Evolutionary conservation across 2,113 vertebrate genomes (phyloP), one percentile per base, ranked within the genome.

Genomic region (Nicator chloris): DNA sequence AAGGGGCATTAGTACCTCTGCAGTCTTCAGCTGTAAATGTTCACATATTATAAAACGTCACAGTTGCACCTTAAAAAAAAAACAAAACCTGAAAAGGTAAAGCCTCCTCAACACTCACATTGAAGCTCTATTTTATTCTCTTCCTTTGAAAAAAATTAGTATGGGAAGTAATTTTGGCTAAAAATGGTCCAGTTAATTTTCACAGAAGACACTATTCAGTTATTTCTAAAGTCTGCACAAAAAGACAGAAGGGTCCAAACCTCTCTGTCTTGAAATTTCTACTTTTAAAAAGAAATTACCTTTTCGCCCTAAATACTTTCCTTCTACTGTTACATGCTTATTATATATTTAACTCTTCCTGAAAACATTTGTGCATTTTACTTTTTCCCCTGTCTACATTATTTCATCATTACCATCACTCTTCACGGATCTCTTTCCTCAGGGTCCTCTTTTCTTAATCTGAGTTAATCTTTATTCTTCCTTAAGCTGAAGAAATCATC

Each of bases 401-500:
- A 53, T 89, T 94, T 94, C 45, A 57, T 92, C 57, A 63, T 85
- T 54, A 54, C 61, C 30, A 30, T 88, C 42, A 33, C 68, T 92
- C 24, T 90, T 93, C 66, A 61, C n/a, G 81, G 47, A 82, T 50
- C 42, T 87, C 76, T 79, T 94, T 91, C 75, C 59, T 92, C 11
- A 0, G 53, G 31, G 69, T 79, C 50, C 10, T 93, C 33, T 93
- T 92, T 75, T 59, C 54, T 24, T 80, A 53, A 26, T 76, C 7
- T 21, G 69, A 92, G 30, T 86, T 91, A 42, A 77, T 84, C 78
- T 89, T 97, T 75, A 51, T 61, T 89, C 68, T 91, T 91, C 45
- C 51, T 95, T 86, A 72, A 81, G n/a, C 42, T 86, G 45, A 66
- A 33, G 73, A 85, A 87, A 88, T 57, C 11, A 35, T 70, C 60